Evolutionary conservation across 2,797 vertebrate species (phyloP).

Genomic region (Pantherophis vulpinus): DNA sequence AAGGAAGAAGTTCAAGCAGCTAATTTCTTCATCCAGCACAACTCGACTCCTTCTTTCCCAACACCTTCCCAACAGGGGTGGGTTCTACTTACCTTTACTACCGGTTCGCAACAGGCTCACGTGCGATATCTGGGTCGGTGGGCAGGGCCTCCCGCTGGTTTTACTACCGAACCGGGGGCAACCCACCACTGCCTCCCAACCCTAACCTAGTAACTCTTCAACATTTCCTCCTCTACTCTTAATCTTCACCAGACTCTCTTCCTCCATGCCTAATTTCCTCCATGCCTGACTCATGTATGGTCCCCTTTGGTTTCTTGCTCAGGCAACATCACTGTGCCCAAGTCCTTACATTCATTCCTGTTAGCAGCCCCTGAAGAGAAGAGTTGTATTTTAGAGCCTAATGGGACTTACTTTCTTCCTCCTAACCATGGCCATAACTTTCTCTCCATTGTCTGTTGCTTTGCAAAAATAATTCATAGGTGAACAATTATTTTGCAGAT

Average conservation of each 20-base stretch:
- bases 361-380: background rate
- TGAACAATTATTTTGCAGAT: background rate
- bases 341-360: background rate
- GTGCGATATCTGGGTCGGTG: no score
- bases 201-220: background rate
- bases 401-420: background rate
- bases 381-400: background rate
- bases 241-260: background rate
- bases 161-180: no score
- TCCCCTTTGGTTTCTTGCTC: no score
- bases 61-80: background rate
- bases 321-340: background rate
- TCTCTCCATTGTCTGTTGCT: background rate
- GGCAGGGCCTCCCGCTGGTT: no score
- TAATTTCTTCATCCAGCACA: background rate
- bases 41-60: background rate
- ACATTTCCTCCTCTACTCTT: background rate
- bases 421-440: background rate
- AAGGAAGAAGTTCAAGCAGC: background rate
- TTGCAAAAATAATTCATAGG: background rate
- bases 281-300: no score
- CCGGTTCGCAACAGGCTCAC: no score
- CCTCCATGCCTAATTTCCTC: no score
- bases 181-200: no score
- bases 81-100: no score